A percentile compares a stretch with the other conserved stretches of the same genome.
These are phyloP conservation scores for Triops cancriformis DNA, from an alignment of 1,140 invertebrate genomes.

Conservation along the genomic window DNA sequence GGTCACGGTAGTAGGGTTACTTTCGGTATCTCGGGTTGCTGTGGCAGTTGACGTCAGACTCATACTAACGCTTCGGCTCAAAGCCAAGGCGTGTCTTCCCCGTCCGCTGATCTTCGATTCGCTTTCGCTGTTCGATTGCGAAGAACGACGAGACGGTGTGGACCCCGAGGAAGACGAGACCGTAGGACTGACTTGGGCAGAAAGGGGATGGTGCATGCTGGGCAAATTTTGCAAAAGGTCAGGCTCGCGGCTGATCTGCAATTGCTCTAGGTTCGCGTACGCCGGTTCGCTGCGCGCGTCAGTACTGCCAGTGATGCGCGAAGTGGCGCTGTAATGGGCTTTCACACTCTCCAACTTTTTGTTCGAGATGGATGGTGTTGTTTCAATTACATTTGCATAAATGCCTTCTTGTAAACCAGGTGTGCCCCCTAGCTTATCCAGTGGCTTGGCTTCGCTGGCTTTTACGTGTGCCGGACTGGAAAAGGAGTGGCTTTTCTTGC, in stretches of 20 bases:
- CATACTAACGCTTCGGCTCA: not conserved
- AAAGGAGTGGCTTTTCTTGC: not conserved
- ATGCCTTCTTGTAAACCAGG: not conserved
- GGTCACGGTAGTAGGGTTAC: not conserved
- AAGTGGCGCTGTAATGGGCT: not conserved
- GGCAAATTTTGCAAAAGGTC: constrained; percentile 27
- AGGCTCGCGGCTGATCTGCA: constrained; percentile 19
- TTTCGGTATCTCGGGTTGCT: not conserved
- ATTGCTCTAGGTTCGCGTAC: not conserved
- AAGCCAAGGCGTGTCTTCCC: not conserved
- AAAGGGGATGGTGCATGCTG: constrained; percentile 15
- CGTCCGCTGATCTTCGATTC: not conserved
- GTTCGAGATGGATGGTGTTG: not conserved
- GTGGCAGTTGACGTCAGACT: not conserved
- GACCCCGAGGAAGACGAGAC: not conserved
- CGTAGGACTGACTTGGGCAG: not conserved
- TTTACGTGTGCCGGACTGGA: not conserved
- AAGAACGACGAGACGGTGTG: not conserved
- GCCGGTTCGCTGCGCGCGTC: not conserved
- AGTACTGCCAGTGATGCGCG: not conserved
- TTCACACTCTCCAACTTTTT: not conserved
- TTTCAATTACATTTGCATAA: constrained; percentile 4
- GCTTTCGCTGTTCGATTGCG: not conserved
- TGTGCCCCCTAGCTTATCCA: not conserved
- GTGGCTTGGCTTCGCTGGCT: not conserved